phyloP scores from a whole-genome alignment of 2,797 vertebrate genomes.

The Sebastes minor region DNA sequence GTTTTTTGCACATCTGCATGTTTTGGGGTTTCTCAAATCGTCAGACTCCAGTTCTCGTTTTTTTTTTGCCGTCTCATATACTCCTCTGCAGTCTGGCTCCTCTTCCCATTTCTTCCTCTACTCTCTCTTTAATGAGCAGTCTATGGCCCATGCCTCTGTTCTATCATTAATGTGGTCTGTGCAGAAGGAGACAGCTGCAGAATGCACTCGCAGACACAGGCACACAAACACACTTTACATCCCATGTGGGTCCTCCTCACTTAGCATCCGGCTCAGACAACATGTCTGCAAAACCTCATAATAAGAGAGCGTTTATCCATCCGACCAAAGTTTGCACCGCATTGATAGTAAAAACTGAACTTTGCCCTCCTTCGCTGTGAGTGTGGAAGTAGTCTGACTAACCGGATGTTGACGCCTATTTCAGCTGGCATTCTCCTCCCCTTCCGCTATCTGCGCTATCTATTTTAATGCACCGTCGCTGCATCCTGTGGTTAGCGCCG shows the following conservation, averaged over 20 bases:
- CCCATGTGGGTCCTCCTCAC: conserved; percentile 27
- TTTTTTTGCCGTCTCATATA: conserved; percentile 21
- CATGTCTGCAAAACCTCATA: conserved; percentile 21
- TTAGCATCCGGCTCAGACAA: conserved; percentile 45
- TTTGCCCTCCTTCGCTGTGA: neutral
- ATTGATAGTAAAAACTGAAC: neutral
- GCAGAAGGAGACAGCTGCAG: conserved; percentile 52
- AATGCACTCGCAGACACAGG: conserved; percentile 39
- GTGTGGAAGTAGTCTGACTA: neutral
- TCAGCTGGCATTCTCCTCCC: neutral
- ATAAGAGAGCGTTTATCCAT: conserved; percentile 5
- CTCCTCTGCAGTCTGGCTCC: conserved; percentile 2
- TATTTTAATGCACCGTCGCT: neutral
- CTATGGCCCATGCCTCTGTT: conserved; percentile 45
- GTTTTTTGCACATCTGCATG: conserved; percentile 3
- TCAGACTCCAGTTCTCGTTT: neutral
- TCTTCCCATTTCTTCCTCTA: conserved; percentile 3
- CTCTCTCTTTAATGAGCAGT: conserved; percentile 55
- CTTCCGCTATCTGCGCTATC: neutral
- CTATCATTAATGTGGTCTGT: conserved; percentile 60
- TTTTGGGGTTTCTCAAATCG: conserved; percentile 21
- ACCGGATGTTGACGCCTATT: neutral
- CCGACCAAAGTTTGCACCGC: neutral
- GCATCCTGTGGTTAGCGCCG: rapidly evolving
- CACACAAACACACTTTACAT: conserved; percentile 19